These are phyloP conservation scores for Pterocles gutturalis DNA, from an alignment of 2,113 vertebrate species.

Conservation along the genomic window DNA sequence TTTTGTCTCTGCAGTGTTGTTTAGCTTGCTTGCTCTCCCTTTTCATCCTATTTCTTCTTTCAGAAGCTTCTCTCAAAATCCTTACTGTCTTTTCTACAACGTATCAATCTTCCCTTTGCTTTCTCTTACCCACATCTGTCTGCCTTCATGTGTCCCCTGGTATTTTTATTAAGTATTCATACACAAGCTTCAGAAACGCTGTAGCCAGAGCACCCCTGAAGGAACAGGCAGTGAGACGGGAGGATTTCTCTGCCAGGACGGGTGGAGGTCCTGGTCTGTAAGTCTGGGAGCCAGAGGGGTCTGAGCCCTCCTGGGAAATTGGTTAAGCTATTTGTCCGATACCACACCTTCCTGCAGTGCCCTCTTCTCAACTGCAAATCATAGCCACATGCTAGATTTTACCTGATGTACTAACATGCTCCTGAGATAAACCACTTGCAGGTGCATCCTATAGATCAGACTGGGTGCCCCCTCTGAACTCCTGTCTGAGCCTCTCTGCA, in stretches of 20 bases:
- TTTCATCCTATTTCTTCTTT: background rate
- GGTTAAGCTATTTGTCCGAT: background rate
- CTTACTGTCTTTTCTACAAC: background rate
- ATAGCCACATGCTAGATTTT: fast-evolving
- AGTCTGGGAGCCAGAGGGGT: background rate
- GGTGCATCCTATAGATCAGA: background rate
- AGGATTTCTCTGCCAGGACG: background rate
- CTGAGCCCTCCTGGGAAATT: background rate
- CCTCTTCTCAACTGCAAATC: fast-evolving
- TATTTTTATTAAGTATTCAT: background rate
- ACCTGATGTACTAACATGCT: background rate
- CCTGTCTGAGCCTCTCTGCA: background rate
- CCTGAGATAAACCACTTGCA: background rate
- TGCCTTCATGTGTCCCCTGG: background rate
- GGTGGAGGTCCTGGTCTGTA: background rate
- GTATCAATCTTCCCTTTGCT: background rate
- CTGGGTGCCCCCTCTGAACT: background rate
- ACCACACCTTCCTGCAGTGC: background rate
- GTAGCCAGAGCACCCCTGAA: background rate
- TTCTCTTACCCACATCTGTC: background rate
- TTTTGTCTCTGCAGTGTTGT: background rate
- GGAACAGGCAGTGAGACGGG: background rate
- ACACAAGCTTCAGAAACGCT: background rate
- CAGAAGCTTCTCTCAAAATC: background rate
- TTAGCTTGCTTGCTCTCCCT: background rate